Base-by-base conservation (phyloP, 1,140 invertebrate species). In the Dreissena rostriformis region DNA sequence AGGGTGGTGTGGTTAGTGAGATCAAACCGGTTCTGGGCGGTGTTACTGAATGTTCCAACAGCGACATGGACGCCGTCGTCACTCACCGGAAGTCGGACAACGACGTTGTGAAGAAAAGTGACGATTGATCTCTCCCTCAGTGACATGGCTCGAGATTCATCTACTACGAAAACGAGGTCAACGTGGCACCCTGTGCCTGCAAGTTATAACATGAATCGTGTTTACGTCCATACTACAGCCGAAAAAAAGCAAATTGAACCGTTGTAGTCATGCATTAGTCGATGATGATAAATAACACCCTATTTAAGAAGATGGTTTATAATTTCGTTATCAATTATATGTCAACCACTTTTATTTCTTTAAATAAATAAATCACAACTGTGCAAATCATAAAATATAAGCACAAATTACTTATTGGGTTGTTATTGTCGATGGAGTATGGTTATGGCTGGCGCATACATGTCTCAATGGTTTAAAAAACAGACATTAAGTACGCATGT, bases 131-230 rank as follows among this genome's bases (percentile, higher is more conserved):
- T 55, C 8, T 39, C 39, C 39, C 39, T 39, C 8, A 39, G 39
- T 14, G 22, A 12, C 52, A 78, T 22, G 22, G 28, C 52, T 19
- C 26, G 51, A 12, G 75, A 78, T 51, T 78, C 75, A 39, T 78
- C 75, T 24, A 78, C 65, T 19, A 53, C 63, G 11, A 78, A n/a
- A 11, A 78, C 61, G 8, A 78, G 39, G 29, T 78, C 75, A n/a
- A 28, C 12, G 19, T 17, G 4, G 19, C 74, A 76, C 26, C 55
- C 49, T 61, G 22, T 52, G 26, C 29, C 39, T 39, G 39, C 39
- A 39, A 39, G 39, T 39, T 39, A 39, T 39, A 39, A 8, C 39
- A 39, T 39, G 8, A 39, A 39, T 39, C n/a, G n/a, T n/a, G n/a
- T n/a, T n/a, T n/a, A 39, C 2, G 39, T 39, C 4, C 2, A 39